Evolutionary conservation across 2,797 vertebrate species (phyloP).

Genomic region (Argentina silus): DNA sequence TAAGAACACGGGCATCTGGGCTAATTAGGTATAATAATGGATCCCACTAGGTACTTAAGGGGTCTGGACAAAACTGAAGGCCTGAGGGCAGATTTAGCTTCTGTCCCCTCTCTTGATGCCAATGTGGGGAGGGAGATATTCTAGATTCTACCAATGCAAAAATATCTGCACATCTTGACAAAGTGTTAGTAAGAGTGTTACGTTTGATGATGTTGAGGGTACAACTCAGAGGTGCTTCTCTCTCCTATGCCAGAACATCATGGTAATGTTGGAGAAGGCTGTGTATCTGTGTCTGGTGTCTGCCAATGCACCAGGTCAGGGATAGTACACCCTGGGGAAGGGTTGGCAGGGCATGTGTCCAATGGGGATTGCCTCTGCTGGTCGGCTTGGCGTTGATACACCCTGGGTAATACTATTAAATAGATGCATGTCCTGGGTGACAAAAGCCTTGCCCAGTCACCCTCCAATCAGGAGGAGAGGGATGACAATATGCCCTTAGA

Average conservation of each 20-base stretch:
- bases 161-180: background rate
- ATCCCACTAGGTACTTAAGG: conserved; percentile 15
- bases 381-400: conserved; percentile 47
- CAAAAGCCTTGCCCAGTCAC: conserved; percentile 37
- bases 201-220: conserved; percentile 9
- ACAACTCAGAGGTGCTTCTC: conserved; percentile 19
- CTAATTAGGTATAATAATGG: conserved; percentile 31
- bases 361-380: conserved; percentile 49
- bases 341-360: conserved; percentile 52
- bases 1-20: conserved; percentile 4
- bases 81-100: conserved; percentile 13
- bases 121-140: background rate
- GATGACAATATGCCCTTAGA: conserved; percentile 24
- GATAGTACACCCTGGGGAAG: conserved; percentile 47
- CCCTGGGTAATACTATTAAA: conserved; percentile 57
- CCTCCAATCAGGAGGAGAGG: conserved; percentile 45
- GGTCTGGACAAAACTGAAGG: conserved; percentile 18
- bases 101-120: conserved; percentile 4
- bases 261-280: conserved; percentile 53
- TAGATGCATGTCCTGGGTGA: conserved; percentile 48
- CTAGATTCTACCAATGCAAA: conserved; percentile 3
- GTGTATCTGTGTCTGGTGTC: conserved; percentile 30
- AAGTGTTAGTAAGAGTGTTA: conserved; percentile 8
- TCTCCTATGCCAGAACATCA: conserved; percentile 10
- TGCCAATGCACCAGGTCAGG: conserved; percentile 35